Evolutionary conservation across 2,797 vertebrate genomes (phyloP), one percentile per base, ranked within the genome.

Genomic region (Gadopsis bispinosus): DNA sequence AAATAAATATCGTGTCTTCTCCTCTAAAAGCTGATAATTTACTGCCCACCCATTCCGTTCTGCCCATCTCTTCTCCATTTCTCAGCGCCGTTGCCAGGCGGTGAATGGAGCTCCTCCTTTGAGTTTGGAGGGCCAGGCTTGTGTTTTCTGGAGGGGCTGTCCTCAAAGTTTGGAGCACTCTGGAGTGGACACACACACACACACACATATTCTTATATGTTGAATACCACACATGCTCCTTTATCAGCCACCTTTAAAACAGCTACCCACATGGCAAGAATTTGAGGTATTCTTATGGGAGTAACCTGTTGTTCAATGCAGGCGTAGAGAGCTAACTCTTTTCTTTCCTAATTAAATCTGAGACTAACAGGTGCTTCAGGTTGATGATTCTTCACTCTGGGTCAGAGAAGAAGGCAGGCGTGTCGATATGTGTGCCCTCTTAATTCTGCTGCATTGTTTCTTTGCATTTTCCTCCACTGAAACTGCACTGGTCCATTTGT

Each of bases 161-260:
- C 84, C 94, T 95, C 84, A 83, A 92, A 85, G 89, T 89, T 89
- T 95, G 91, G 91, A 96, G 95, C 91, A 94, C 93, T 87, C 92
- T 95, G 89, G 91, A 95, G 95, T 94, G 94, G 93, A 84, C 66
- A 79, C 85, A 79, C 39, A 89, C 81, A 69, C 70, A 78, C 76
- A 83, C 65, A 79, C 83, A 83, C 81, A 86, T 80, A 87, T 81
- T 79, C 83, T 88, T 48, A 74, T 68, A 88, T 85, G 73, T 86
- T 91, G 85, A 91, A 91, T 84, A 82, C 88, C 75, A 84, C 84
- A 90, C 87, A 91, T 82, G 88, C 73, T 87, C 83, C 88, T 89
- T 91, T 86, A 90, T 89, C 73, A 82, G 80, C 80, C 87, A 87
- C 80, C 83, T 80, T 71, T 70, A 63, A 75, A 85, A 83, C 81